Evolutionary conservation across 1,140 invertebrate species (phyloP).

Genomic region (Arctopsyche grandis): DNA sequence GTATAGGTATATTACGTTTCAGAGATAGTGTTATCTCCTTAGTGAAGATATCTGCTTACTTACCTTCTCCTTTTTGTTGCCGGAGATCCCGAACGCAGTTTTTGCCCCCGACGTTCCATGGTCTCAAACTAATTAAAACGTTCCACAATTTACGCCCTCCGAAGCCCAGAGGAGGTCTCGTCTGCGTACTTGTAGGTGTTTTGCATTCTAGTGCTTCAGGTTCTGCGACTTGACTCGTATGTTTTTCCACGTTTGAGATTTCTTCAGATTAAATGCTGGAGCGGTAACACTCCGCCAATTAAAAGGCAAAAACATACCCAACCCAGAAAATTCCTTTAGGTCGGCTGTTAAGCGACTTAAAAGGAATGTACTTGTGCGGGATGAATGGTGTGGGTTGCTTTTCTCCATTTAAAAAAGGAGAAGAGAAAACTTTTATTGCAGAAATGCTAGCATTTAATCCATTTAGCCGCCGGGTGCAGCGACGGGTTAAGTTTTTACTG

Average conservation of each 20-base stretch:
- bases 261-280: constrained; percentile 27
- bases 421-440: constrained; percentile 46
- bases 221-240: neutral
- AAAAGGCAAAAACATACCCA: neutral
- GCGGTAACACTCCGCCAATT: constrained; percentile 2
- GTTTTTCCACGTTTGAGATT: constrained; percentile 22
- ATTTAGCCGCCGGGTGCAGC: constrained; percentile 32
- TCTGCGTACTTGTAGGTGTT: constrained; percentile 16
- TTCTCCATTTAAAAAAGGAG: neutral
- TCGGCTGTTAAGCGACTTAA: neutral
- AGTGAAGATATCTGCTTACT: too few species aligned
- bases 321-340: neutral
- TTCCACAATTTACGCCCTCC: constrained; percentile 32
- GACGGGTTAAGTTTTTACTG: constrained; percentile 11
- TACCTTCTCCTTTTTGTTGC: too few species aligned
- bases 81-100: neutral
- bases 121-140: constrained; percentile 36
- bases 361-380: neutral
- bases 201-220: constrained; percentile 15
- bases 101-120: neutral
- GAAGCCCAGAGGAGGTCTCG: neutral
- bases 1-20: too few species aligned
- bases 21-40: too few species aligned
- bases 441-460: constrained; percentile 43
- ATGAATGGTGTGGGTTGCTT: neutral